A percentile compares a stretch with the other conserved stretches of the same genome.
phyloP scores from a whole-genome alignment of 2,113 vertebrate species.

The Syrrhaptes paradoxus region DNA sequence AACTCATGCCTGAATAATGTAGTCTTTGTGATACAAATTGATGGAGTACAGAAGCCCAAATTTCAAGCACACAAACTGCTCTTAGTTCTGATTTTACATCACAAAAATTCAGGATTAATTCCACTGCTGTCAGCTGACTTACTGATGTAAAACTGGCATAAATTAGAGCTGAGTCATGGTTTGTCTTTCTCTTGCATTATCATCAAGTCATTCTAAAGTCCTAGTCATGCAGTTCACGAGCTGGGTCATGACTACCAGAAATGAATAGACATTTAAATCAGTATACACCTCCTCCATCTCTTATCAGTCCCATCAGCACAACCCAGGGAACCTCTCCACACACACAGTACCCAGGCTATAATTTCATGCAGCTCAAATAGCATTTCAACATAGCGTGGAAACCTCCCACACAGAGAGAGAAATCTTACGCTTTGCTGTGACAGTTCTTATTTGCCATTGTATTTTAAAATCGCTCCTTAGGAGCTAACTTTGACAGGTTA shows the following conservation, averaged over 20 bases:
- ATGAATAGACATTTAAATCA: not conserved
- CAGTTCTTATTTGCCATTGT: not conserved
- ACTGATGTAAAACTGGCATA: not conserved
- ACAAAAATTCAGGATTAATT: slow-evolving; percentile 1
- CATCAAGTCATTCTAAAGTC: not conserved
- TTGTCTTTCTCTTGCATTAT: not conserved
- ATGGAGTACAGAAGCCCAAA: not conserved
- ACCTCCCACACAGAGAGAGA: not conserved
- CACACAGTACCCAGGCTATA: not conserved
- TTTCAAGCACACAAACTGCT: not conserved
- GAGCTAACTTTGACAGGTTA: not conserved
- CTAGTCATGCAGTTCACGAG: not conserved
- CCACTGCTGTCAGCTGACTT: not conserved
- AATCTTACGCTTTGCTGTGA: not conserved
- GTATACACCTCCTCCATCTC: not conserved
- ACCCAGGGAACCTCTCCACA: not conserved
- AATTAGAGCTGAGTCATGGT: not conserved
- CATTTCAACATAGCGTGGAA: not conserved
- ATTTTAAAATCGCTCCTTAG: not conserved
- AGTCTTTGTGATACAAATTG: slow-evolving; percentile 47
- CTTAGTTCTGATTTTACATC: not conserved
- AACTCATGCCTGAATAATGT: slow-evolving; percentile 46
- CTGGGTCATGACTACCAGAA: not conserved
- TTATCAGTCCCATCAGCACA: not conserved
- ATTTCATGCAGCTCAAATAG: not conserved